Conservation (phyloP, 2,888 invertebrate species). For the Acanthopleura granulata region DNA sequence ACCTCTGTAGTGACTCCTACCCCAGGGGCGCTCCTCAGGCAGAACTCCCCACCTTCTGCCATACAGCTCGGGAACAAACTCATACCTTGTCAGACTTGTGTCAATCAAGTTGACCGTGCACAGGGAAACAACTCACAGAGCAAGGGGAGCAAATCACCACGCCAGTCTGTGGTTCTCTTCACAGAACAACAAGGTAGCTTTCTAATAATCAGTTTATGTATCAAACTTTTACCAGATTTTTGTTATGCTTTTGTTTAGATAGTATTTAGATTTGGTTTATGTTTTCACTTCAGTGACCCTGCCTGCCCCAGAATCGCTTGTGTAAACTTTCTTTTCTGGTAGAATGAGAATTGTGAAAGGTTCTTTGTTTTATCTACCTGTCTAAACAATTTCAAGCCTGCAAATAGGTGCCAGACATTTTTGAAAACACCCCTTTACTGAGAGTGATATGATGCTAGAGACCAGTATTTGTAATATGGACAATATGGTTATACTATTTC, state of each 20-base stretch:
- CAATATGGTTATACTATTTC: no score
- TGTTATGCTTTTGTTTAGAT: not conserved
- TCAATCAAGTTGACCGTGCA: constrained; percentile 1
- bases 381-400: no score
- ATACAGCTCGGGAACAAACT: not conserved
- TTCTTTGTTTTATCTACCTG: no score
- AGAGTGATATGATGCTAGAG: no score
- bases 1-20: not conserved
- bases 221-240: not conserved
- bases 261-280: not conserved
- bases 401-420: not conserved
- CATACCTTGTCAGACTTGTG: not conserved
- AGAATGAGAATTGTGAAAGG: no score
- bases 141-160: not conserved
- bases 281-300: not conserved
- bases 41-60: not conserved
- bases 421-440: no score
- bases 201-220: not conserved
- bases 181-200: constrained; percentile 40
- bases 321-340: no score
- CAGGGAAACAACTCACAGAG: not conserved
- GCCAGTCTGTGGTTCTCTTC: constrained; percentile 39
- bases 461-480: no score
- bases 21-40: not conserved
- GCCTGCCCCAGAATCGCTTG: no score